Base-by-base conservation (phyloP, 2,888 invertebrate genomes). In the Aspidiotus destructor region DNA sequence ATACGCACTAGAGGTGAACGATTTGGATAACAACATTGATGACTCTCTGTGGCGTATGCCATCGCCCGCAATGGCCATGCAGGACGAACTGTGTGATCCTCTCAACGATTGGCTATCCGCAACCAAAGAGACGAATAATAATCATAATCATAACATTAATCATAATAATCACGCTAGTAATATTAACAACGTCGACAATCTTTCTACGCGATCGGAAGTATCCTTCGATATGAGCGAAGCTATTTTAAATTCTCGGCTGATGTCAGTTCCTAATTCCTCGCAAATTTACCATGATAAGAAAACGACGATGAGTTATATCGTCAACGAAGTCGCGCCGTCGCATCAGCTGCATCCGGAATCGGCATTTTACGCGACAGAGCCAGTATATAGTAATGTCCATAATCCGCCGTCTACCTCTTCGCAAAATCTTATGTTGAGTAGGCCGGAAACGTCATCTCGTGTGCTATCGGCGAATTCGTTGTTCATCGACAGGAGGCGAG, bases 31-130 rank as follows among this genome's bases (percentile, higher is more conserved):
- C 54, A 62, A 44, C 48, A 42, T 63, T 52, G 71, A 63, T 15
- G 71, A 71, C 60, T 54, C 15, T 57, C 54, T 69, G 41, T 70
- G 68, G 64, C 68, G 68, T 69, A 67, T 60, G 60, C 44, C 68
- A 16, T 57, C 69, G 58, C 48, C 69, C 15, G 40, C 55, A 17
- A 44, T 15, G 41, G 53, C 64, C 62, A 65, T 69, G 54, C 69
- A 70, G 44, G 70, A 68, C 61, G 70, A 70, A 68, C 62, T 70
- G 67, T 68, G 65, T 61, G 70, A 70, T 65, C 68, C 70, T 41
- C 62, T 70, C 41, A 42, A 57, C 41, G 70, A 70, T 68, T 70
- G 70, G 70, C 48, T 70, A 8, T 16, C 70, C n/a, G 48, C 44
- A 52, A 65, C 67, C 53, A 53, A 60, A 44, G 57, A 61, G 61